These are phyloP conservation scores for Tachyglossus aculeatus DNA, from an alignment of 2,797 vertebrate genomes.

Conservation along the genomic window DNA sequence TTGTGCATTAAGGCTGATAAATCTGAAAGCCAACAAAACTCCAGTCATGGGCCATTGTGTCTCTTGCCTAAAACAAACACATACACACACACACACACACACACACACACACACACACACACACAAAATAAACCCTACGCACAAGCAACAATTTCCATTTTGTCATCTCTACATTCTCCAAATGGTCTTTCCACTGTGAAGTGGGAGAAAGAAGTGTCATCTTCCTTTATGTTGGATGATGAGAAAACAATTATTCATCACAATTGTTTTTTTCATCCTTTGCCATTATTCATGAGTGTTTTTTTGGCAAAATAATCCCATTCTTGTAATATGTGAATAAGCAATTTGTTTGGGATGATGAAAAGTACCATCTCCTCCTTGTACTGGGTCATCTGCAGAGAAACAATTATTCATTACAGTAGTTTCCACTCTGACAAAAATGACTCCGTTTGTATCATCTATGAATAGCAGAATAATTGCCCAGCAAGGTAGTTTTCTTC, in stretches of 20 bases:
- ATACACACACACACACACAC: not conserved
- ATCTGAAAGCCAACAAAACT: constrained; percentile 17
- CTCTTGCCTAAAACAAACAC: constrained; percentile 5
- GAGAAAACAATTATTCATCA: constrained; percentile 32
- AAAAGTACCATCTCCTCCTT: constrained; percentile 45
- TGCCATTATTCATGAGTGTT: not conserved
- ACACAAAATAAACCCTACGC: too few species aligned
- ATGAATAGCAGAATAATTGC: constrained; percentile 37
- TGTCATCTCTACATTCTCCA: too few species aligned
- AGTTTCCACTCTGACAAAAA: constrained; percentile 35
- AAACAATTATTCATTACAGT: constrained; percentile 40
- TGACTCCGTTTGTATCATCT: constrained; percentile 53
- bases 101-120: not conserved
- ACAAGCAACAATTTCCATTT: too few species aligned
- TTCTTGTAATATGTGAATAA: constrained; percentile 48
- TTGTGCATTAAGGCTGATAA: constrained; percentile 37
- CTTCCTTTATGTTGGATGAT: too few species aligned
- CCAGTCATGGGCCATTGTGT: constrained; percentile 14
- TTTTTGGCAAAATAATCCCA: constrained; percentile 48
- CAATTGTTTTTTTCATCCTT: constrained; percentile 34
- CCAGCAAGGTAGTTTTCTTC: constrained; percentile 24
- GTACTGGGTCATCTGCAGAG: constrained; percentile 39
- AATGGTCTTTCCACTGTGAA: too few species aligned
- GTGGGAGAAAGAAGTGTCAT: too few species aligned
- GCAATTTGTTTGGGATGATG: constrained; percentile 43